These are phyloP conservation scores for Gymnoscopelus braueri DNA, from an alignment of 2,797 vertebrate genomes.

Conservation along the genomic window DNA sequence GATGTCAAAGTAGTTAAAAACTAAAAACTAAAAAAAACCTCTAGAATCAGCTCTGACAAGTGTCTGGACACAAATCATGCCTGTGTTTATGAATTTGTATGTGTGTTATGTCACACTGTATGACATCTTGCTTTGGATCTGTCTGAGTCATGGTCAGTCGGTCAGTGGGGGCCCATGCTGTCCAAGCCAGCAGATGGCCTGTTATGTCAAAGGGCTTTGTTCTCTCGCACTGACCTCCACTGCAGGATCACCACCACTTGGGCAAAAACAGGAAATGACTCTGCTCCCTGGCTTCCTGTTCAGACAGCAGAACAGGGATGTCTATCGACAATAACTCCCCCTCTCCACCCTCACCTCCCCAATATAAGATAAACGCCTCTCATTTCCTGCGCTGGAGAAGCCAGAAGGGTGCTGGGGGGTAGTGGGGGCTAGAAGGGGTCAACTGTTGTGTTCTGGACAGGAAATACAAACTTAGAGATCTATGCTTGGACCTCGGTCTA, in stretches of 20 bases:
- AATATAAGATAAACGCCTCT: constrained; percentile 63
- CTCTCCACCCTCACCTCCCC: constrained; percentile 27
- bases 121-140: constrained; percentile 9
- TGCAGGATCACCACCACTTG: constrained; percentile 62
- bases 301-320: constrained; percentile 70
- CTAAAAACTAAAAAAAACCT: too few species aligned
- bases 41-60: too few species aligned
- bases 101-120: neutral
- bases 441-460: constrained; percentile 40
- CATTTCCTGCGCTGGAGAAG: constrained; percentile 69
- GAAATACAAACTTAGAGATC: constrained; percentile 49
- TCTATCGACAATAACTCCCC: constrained; percentile 59
- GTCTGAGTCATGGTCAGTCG: constrained; percentile 21
- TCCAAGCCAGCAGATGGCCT: constrained; percentile 42
- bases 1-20: too few species aligned
- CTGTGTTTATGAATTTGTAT: neutral
- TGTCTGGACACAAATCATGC: neutral
- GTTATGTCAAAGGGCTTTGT: constrained; percentile 55
- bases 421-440: constrained; percentile 5
- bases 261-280: constrained; percentile 85
- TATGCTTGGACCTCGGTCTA: constrained; percentile 3
- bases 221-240: constrained; percentile 52
- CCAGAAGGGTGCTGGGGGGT: constrained; percentile 8
- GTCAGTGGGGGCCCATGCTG: neutral
- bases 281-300: constrained; percentile 78